phyloP scores from a whole-genome alignment of 2,888 invertebrate genomes.

The Chymomyza fuscimana region DNA sequence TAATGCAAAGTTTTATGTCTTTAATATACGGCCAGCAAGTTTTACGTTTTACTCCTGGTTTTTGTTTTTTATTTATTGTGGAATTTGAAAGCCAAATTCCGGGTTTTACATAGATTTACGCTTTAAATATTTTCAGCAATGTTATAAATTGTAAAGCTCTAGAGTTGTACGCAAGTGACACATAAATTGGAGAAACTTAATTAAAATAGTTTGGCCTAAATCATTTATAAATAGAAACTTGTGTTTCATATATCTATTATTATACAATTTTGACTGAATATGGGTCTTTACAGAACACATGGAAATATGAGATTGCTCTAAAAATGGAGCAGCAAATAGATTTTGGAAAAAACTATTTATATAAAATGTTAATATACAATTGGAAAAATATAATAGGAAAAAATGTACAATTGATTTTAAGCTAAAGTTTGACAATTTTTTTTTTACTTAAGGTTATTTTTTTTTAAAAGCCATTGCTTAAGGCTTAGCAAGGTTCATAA shows the following conservation, averaged over 20 bases:
- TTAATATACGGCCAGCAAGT: background rate
- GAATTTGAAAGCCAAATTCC: background rate
- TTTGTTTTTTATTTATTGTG: slow-evolving; percentile 4
- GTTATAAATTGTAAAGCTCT: slow-evolving; percentile 7
- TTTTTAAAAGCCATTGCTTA: background rate
- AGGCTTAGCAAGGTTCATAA: background rate
- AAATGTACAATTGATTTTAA: background rate
- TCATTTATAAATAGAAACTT: background rate
- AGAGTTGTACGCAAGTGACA: no score
- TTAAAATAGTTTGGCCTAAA: background rate
- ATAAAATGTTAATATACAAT: background rate
- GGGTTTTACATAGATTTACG: background rate
- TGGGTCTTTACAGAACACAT: no score
- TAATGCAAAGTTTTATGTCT: background rate
- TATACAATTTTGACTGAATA: no score
- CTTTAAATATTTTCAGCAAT: slow-evolving; percentile 11
- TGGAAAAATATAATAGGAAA: background rate
- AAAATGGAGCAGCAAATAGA: background rate
- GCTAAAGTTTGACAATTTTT: background rate
- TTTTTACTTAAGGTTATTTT: slow-evolving; percentile 10
- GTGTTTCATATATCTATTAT: background rate
- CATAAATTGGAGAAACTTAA: background rate
- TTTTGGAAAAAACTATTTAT: background rate
- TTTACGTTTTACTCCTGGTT: background rate
- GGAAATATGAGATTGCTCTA: background rate